Evolutionary conservation across 2,888 invertebrate genomes (phyloP), one percentile per base, ranked within the genome.

Genomic region (Elysia crispata): DNA sequence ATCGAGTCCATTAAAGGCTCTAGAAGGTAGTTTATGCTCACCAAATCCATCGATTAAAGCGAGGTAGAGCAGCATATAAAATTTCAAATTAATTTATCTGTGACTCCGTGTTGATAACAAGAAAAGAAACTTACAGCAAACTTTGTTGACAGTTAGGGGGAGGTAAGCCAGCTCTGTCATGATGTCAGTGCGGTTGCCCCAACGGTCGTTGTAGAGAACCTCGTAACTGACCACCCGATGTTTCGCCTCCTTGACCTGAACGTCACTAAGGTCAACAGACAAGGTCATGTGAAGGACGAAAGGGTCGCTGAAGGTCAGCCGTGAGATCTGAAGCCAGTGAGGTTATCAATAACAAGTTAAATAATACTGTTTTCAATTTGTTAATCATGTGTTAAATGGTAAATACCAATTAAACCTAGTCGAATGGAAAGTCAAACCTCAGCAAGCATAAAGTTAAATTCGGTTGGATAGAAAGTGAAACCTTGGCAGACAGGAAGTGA

Each of bases 221-320:
- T 83, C 83, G 15, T 69, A 80, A 5, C 77, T 74, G 73, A 83
- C 69, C 30, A 81, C 70, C 23, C 81, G 66, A 49, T 79, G 49
- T 0, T 25, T 41, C 8, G 83, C 81, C 30, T 33, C 50, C 41
- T 54, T 15, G 1, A 33, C 49, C 30, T 69, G 64, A 0, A 25
- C 64, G 33, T 67, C 77, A 13, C 76, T 77, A 1, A 83, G 49
- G 77, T 78, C 67, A 50, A 83, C 60, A 50, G 49, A 41, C 33
- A 81, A 54, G 64, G 75, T 77, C 25, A 79, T 41, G 13, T 60
- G 33, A 8, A 80, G 31, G 8, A 57, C 67, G 69, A 77, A 79
- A 5, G 83, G 79, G 79, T 83, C 83, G 31, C 83, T 83, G 75
- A 83, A 83, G 69, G 83, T 83, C 79, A 83, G 64, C 11, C 83